Conservation (phyloP, 2,888 invertebrate genomes). For the Oscheius sp. region DNA sequence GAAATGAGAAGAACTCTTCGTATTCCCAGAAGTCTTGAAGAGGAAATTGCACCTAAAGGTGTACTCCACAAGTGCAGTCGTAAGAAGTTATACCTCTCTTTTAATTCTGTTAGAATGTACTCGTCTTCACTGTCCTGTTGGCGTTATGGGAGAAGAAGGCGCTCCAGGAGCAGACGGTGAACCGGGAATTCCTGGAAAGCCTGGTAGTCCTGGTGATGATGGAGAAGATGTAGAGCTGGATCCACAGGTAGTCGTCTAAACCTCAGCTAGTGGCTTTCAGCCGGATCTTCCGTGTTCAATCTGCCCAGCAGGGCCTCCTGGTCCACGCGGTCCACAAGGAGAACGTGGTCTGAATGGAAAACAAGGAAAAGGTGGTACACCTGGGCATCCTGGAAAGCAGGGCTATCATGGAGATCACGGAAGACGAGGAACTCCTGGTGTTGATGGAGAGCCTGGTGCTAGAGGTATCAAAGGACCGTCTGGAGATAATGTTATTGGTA, state of each 20-base stretch:
- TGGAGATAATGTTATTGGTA: conserved; percentile 53
- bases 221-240: conserved; percentile 51
- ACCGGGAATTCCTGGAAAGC: conserved; percentile 58
- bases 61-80: conserved; percentile 53
- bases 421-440: conserved; percentile 43
- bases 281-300: conserved; percentile 58
- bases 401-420: conserved; percentile 42
- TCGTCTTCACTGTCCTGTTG: conserved; percentile 55
- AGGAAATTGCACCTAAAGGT: conserved; percentile 38
- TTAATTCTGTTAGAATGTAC: conserved; percentile 49
- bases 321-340: conserved; percentile 56
- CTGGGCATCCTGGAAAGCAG: conserved; percentile 46
- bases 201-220: conserved; percentile 47
- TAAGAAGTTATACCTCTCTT: conserved; percentile 24
- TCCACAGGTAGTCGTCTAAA: conserved; percentile 31
- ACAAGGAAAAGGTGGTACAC: conserved; percentile 28
- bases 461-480: conserved; percentile 48
- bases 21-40: conserved; percentile 40
- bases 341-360: conserved; percentile 49
- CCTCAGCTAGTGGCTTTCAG: background rate
- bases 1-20: conserved; percentile 40
- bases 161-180: conserved; percentile 57
- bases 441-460: conserved; percentile 42
- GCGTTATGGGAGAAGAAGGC: conserved; percentile 56
- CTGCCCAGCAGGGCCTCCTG: conserved; percentile 57